These are phyloP conservation scores for Caenorhabditis wallacei DNA, from an alignment of 2,888 invertebrate genomes.

Conservation along the genomic window DNA sequence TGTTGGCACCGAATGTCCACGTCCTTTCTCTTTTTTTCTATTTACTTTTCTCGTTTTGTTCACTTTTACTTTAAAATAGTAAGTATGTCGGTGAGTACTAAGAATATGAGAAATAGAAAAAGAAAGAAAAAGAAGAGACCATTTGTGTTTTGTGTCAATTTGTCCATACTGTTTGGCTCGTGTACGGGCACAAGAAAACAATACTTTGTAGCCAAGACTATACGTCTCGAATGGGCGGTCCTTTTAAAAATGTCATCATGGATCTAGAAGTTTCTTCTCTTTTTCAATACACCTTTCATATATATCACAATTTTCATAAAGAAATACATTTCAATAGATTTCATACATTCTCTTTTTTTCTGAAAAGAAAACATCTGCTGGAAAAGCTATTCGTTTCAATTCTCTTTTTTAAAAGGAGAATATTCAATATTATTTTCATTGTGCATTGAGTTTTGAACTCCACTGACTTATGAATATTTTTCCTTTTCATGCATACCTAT, in stretches of 20 bases:
- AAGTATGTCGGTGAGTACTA: conserved; percentile 23
- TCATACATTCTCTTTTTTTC: too few species aligned
- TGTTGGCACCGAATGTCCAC: conserved; percentile 60
- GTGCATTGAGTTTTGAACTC: too few species aligned
- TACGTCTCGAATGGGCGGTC: conserved; percentile 18
- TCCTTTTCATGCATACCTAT: conserved; percentile 21
- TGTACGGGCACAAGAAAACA: conserved; percentile 13
- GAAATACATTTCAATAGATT: too few species aligned
- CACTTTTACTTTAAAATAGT: conserved; percentile 19
- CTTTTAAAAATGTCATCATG: background rate
- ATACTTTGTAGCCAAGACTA: conserved; percentile 50
- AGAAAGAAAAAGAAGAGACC: conserved; percentile 3
- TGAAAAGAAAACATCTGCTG: too few species aligned
- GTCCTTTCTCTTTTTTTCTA: conserved; percentile 26
- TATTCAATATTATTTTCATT: too few species aligned
- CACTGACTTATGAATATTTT: too few species aligned
- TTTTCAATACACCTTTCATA: background rate
- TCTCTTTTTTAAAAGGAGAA: too few species aligned
- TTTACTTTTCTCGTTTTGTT: conserved; percentile 45
- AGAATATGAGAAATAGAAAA: conserved; percentile 19
- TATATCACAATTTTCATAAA: too few species aligned
- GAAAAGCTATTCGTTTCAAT: too few species aligned
- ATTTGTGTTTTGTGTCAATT: conserved; percentile 23
- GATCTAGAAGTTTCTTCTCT: conserved; percentile 6
- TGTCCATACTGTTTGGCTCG: conserved; percentile 46